A percentile compares a stretch with the other conserved stretches of the same genome.
Conservation (phyloP, 2,888 invertebrate species). For the Hydraecia micacea region DNA sequence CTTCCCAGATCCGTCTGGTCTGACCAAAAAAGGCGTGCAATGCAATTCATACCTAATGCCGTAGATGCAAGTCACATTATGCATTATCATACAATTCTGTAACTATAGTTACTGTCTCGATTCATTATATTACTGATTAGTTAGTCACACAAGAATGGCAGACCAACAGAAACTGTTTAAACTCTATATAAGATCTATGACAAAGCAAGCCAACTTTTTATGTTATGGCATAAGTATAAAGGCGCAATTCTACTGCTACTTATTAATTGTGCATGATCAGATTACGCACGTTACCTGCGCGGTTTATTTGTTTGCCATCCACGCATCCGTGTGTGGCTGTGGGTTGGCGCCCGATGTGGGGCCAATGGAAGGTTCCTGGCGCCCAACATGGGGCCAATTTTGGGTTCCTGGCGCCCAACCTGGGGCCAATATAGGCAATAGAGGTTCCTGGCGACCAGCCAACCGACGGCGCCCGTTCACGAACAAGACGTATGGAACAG, state of each 20-base stretch:
- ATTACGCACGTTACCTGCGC: neutral
- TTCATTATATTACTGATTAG: neutral
- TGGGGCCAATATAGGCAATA: too few relatives aligned
- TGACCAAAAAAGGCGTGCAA: neutral
- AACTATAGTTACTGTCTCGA: conserved; percentile 4
- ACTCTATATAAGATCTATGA: neutral
- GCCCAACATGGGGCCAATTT: neutral
- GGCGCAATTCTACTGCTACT: neutral
- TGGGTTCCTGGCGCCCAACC: too few relatives aligned
- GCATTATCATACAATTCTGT: neutral
- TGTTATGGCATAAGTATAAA: neutral
- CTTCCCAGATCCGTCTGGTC: neutral
- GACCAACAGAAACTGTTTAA: neutral
- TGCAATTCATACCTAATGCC: neutral
- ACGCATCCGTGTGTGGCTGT: neutral
- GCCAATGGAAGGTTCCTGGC: neutral
- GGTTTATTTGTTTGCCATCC: neutral
- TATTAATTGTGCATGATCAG: neutral
- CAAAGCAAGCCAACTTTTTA: neutral
- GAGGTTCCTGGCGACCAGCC: too few relatives aligned
- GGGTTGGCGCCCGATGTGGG: too few relatives aligned
- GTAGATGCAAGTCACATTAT: neutral
- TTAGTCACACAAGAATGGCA: neutral
- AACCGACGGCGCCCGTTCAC: too few relatives aligned
- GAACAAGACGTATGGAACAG: too few relatives aligned